These are phyloP conservation scores for Timandra comae DNA, from an alignment of 2,888 invertebrate genomes.

Conservation along the genomic window DNA sequence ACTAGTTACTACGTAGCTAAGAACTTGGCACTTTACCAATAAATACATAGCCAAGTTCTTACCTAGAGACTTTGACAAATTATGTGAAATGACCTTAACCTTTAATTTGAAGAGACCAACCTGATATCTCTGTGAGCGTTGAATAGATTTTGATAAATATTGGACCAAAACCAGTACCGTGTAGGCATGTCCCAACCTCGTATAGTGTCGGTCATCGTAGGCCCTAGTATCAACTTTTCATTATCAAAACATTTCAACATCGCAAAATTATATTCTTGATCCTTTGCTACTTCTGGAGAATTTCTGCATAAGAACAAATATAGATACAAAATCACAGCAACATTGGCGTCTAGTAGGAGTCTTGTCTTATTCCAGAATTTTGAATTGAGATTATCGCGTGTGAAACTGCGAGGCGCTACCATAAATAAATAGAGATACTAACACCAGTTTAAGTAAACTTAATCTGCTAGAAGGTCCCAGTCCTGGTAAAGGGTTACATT, in stretches of 20 bases:
- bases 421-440: too few species aligned
- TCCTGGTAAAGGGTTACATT: conserved; percentile 80
- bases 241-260: conserved; percentile 85
- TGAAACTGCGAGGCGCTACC: too few species aligned
- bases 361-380: too few species aligned
- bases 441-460: conserved; percentile 46
- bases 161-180: conserved; percentile 91
- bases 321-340: too few species aligned
- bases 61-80: neutral
- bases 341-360: too few species aligned
- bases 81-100: neutral
- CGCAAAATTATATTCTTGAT: conserved; percentile 79
- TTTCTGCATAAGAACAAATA: conserved; percentile 25
- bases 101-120: too few species aligned
- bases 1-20: too few species aligned
- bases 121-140: conserved; percentile 47
- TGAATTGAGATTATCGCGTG: too few species aligned
- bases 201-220: conserved; percentile 85
- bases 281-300: conserved; percentile 36
- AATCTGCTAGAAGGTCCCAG: conserved; percentile 83
- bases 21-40: too few species aligned
- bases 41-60: too few species aligned
- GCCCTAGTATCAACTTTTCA: conserved; percentile 82
- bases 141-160: conserved; percentile 79
- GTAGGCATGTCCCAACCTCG: conserved; percentile 91